These are phyloP conservation scores for Tiphia femorata DNA, from an alignment of 2,888 invertebrate species.

Conservation along the genomic window DNA sequence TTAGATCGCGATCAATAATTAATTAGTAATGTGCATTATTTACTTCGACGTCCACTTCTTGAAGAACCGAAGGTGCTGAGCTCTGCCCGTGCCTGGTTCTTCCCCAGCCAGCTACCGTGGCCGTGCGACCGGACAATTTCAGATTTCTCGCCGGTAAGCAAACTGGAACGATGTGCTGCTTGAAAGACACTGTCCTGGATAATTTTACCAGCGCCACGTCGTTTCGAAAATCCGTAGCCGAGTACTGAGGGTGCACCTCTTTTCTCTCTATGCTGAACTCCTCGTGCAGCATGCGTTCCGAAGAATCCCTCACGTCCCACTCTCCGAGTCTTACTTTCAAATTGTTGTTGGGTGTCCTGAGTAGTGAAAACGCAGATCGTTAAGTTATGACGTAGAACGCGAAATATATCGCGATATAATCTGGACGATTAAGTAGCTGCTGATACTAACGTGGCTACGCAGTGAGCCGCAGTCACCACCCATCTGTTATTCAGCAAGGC, in stretches of 20 bases:
- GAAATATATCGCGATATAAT: neutral
- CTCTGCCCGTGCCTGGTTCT: slow-evolving; percentile 89
- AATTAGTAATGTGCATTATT: too few relatives aligned
- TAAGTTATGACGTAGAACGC: neutral
- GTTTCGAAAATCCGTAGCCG: slow-evolving; percentile 91
- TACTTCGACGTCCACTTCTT: slow-evolving; percentile 85
- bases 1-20: too few relatives aligned
- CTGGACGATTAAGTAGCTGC: neutral
- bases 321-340: slow-evolving; percentile 91
- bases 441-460: slow-evolving; percentile 87
- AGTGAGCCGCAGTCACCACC: slow-evolving; percentile 94
- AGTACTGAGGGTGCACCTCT: slow-evolving; percentile 90
- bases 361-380: slow-evolving; percentile 39
- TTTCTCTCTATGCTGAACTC: slow-evolving; percentile 90
- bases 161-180: slow-evolving; percentile 93
- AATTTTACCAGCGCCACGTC: slow-evolving; percentile 88
- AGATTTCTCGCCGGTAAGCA: slow-evolving; percentile 85
- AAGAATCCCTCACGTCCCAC: slow-evolving; percentile 90
- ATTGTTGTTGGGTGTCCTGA: slow-evolving; percentile 88
- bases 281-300: slow-evolving; percentile 87
- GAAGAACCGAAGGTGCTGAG: slow-evolving; percentile 88
- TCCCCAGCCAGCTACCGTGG: slow-evolving; percentile 95
- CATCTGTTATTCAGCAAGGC: slow-evolving; percentile 90
- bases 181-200: slow-evolving; percentile 85
- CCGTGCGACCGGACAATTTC: slow-evolving; percentile 88